phyloP scores from a whole-genome alignment of 2,888 invertebrate genomes.

The Pecten maximus region DNA sequence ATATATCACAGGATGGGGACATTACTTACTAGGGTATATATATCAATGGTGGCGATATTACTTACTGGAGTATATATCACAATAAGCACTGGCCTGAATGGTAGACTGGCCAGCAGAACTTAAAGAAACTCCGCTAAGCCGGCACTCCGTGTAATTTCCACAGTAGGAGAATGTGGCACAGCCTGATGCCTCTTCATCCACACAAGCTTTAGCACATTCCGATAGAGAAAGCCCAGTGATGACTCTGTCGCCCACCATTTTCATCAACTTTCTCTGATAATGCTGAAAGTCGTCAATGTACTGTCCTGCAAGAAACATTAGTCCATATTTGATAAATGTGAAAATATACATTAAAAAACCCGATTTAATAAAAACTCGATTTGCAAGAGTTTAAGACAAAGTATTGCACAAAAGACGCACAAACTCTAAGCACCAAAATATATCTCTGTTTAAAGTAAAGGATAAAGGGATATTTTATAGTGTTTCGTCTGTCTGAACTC shows the following conservation, averaged over 20 bases:
- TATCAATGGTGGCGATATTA: conserved; percentile 39
- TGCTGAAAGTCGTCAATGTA: conserved; percentile 70
- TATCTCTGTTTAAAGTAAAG: too few relatives aligned
- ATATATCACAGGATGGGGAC: too few relatives aligned
- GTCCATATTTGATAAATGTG: too few relatives aligned
- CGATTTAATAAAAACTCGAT: too few relatives aligned
- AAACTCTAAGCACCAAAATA: too few relatives aligned
- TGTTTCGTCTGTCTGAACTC: too few relatives aligned
- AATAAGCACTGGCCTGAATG: conserved; percentile 60
- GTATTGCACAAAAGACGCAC: too few relatives aligned
- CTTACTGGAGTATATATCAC: conserved; percentile 72
- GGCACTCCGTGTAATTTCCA: conserved; percentile 69
- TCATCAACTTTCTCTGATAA: conserved; percentile 55
- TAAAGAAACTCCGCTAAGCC: conserved; percentile 67
- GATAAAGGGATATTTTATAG: too few relatives aligned
- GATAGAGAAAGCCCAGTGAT: conserved; percentile 61
- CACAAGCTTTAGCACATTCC: conserved; percentile 74
- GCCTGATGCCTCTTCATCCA: conserved; percentile 62
- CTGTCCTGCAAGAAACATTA: conserved; percentile 62
- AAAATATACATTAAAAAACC: too few relatives aligned
- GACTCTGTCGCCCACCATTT: conserved; percentile 64
- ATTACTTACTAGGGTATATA: too few relatives aligned
- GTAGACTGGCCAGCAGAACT: conserved; percentile 67
- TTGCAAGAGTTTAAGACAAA: too few relatives aligned
- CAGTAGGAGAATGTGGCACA: conserved; percentile 75